Percentiles rank a stretch among this genome's conserved stretches.
These are phyloP conservation scores for Schizothorax lantsangensis DNA, from an alignment of 2,797 vertebrate species.

Conservation along the genomic window DNA sequence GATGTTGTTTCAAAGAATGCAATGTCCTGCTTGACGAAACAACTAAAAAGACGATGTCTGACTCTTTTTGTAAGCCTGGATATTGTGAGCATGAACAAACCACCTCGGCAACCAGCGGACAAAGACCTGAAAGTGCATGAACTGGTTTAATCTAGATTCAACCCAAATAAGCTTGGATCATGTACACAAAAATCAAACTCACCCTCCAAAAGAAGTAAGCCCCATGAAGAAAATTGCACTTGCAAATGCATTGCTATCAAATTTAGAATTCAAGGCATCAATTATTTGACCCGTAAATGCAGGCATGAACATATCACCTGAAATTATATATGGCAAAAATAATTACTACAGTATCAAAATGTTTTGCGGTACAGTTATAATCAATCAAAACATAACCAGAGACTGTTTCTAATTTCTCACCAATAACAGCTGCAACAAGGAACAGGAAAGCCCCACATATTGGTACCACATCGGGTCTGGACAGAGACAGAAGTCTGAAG, in stretches of 20 bases:
- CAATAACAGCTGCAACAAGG: conserved; percentile 75
- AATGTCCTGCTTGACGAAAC: conserved; percentile 74
- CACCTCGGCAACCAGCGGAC: background rate
- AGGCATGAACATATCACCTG: conserved; percentile 84
- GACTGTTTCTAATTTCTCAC: conserved; percentile 72
- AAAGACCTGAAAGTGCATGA: conserved; percentile 61
- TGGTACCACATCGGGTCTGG: background rate
- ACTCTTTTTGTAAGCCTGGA: conserved; percentile 67
- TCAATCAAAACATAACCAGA: too few relatives aligned
- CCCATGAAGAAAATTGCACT: conserved; percentile 77
- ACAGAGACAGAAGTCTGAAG: too few relatives aligned
- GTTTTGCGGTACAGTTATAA: background rate
- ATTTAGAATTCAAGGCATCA: conserved; percentile 78
- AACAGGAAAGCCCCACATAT: conserved; percentile 73
- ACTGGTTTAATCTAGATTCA: too few relatives aligned
- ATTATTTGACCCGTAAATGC: conserved; percentile 85
- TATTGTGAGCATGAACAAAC: conserved; percentile 68
- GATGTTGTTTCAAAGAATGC: conserved; percentile 76
- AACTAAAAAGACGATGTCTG: conserved; percentile 67
- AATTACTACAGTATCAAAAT: conserved; percentile 45
- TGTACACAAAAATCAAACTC: too few relatives aligned
- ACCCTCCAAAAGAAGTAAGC: conserved; percentile 66
- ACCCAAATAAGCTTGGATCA: too few relatives aligned
- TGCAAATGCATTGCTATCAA: conserved; percentile 65
- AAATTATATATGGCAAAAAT: conserved; percentile 51